Evolutionary conservation across 1,140 invertebrate genomes (phyloP).

Genomic region (Drosophila oshimai): DNA sequence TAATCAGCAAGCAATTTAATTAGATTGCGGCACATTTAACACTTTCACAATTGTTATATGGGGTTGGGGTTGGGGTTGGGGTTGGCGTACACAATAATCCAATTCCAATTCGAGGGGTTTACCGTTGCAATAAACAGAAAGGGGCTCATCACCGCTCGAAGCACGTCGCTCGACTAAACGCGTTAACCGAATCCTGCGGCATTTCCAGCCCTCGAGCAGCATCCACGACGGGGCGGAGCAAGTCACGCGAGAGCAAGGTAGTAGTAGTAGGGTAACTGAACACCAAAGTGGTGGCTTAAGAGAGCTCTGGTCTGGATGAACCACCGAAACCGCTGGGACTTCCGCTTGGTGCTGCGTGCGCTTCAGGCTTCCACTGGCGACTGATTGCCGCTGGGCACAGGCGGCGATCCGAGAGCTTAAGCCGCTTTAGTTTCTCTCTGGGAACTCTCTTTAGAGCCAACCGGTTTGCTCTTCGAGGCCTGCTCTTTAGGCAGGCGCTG

Average conservation of each 20-base stretch:
- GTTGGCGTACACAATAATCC: constrained; percentile 47
- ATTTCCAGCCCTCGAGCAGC: constrained; percentile 64
- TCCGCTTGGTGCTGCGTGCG: constrained; percentile 57
- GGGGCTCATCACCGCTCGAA: constrained; percentile 63
- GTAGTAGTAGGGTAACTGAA: no score
- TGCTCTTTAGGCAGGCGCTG: constrained; percentile 64
- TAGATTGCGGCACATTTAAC: constrained; percentile 70
- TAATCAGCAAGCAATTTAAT: constrained; percentile 71
- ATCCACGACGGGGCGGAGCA: constrained; percentile 72
- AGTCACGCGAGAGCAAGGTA: constrained; percentile 45
- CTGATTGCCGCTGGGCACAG: constrained; percentile 70
- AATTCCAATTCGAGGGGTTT: constrained; percentile 53
- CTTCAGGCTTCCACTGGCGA: constrained; percentile 72
- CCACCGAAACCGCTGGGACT: constrained; percentile 17
- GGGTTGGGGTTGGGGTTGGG: constrained; percentile 1
- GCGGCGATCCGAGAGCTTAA: constrained; percentile 16
- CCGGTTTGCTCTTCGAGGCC: constrained; percentile 63
- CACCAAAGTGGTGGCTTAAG: constrained; percentile 9
- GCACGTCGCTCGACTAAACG: constrained; percentile 65
- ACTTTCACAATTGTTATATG: constrained; percentile 64
- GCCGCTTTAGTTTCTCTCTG: background rate
- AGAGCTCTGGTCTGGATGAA: constrained; percentile 21
- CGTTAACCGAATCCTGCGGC: constrained; percentile 66
- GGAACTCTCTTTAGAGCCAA: constrained; percentile 45
- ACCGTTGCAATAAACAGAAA: constrained; percentile 37